These are phyloP conservation scores for Drosophila setosimentum DNA, from an alignment of 2,888 invertebrate genomes.

Conservation along the genomic window DNA sequence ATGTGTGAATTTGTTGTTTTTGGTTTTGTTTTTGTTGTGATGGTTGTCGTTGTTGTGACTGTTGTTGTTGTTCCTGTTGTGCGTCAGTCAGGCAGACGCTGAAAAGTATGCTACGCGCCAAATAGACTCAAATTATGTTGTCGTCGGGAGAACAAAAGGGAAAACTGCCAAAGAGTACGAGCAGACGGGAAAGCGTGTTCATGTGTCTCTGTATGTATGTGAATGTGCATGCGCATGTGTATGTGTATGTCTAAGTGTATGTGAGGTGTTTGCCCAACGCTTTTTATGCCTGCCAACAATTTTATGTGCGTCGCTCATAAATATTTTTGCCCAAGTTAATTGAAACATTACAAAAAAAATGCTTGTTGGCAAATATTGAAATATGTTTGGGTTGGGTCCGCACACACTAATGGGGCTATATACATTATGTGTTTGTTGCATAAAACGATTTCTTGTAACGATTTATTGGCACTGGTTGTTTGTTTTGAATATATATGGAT, in stretches of 20 bases:
- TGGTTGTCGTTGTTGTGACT: not conserved
- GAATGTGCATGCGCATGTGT: slow-evolving; percentile 4
- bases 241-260: slow-evolving; percentile 5
- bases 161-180: slow-evolving; percentile 5
- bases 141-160: slow-evolving; percentile 13
- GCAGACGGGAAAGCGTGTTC: not conserved
- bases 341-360: slow-evolving; percentile 76
- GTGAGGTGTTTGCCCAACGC: slow-evolving; percentile 43
- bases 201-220: not conserved
- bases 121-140: slow-evolving; percentile 73
- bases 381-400: slow-evolving; percentile 34
- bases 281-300: slow-evolving; percentile 67
- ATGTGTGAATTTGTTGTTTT: slow-evolving; percentile 18
- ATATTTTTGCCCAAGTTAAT: slow-evolving; percentile 77
- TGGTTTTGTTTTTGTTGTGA: not conserved
- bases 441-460: slow-evolving; percentile 55
- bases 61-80: slow-evolving; percentile 20
- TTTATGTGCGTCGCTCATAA: slow-evolving; percentile 62
- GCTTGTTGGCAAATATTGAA: slow-evolving; percentile 72
- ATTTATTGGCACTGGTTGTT: slow-evolving; percentile 55
- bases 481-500: not conserved
- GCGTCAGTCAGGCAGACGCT: slow-evolving; percentile 46
- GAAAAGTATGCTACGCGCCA: slow-evolving; percentile 70
- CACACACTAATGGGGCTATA: slow-evolving; percentile 20
- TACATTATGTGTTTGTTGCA: slow-evolving; percentile 33